Evolutionary conservation across 2,797 vertebrate species (phyloP).

Genomic region (Alcedo atthis): DNA sequence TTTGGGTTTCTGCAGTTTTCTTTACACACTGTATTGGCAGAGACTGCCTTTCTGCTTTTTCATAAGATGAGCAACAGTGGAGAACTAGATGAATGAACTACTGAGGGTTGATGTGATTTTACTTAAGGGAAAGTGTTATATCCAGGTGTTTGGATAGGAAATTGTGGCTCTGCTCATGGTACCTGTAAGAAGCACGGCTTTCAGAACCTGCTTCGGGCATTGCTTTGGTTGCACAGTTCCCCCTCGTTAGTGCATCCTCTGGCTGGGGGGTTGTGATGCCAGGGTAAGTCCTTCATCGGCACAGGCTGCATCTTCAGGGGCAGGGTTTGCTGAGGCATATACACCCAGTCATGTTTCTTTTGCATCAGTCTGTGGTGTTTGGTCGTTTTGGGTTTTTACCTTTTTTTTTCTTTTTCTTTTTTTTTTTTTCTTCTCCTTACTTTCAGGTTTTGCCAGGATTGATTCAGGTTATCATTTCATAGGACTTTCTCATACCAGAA

Average conservation of each 20-base stretch:
- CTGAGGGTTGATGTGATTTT: constrained; percentile 10
- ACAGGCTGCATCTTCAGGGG: background rate
- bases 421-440: no score
- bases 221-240: background rate
- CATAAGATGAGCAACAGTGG: background rate
- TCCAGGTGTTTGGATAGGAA: background rate
- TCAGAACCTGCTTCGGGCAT: background rate
- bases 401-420: no score
- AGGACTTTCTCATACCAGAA: background rate
- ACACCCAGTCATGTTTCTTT: background rate
- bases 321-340: background rate
- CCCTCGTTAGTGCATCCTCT: background rate
- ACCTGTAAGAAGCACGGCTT: background rate
- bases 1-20: constrained; percentile 43
- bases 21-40: background rate
- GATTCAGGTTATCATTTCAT: background rate
- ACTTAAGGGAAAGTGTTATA: background rate
- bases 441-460: background rate
- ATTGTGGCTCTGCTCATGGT: background rate
- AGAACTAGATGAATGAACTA: background rate
- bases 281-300: background rate
- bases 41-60: background rate
- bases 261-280: background rate
- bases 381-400: no score
- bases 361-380: no score